Percentiles rank a stretch among this genome's conserved stretches.
Conservation (phyloP, 2,888 invertebrate species). For the Eupithecia vulgata region DNA sequence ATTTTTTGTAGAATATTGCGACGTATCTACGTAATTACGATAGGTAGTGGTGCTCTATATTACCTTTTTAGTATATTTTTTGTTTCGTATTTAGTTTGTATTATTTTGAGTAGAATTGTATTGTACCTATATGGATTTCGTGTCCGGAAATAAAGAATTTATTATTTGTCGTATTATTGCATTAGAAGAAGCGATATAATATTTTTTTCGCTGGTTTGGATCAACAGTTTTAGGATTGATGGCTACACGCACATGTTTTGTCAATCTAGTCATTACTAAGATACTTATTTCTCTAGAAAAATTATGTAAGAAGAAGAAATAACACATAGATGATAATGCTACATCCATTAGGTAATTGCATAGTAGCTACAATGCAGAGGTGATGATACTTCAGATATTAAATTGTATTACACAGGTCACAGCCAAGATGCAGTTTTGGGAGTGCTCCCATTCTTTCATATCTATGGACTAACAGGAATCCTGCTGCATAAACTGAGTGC, state of each 20-base stretch:
- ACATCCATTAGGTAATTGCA: neutral
- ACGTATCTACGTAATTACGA: no score
- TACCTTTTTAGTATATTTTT: no score
- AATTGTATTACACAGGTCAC: constrained; percentile 56
- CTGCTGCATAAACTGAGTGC: constrained; percentile 82
- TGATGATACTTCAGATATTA: neutral
- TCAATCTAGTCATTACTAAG: neutral
- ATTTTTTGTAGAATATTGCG: neutral
- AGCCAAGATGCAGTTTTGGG: constrained; percentile 85
- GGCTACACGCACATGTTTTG: neutral
- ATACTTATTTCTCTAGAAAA: neutral
- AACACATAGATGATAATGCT: neutral
- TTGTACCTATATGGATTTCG: no score
- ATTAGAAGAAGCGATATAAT: neutral
- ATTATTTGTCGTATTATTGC: neutral
- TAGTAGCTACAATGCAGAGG: neutral
- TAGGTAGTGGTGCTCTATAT: no score
- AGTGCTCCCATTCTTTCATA: constrained; percentile 91
- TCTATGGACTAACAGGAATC: constrained; percentile 86
- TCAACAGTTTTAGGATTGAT: neutral
- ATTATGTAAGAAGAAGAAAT: neutral
- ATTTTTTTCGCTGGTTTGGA: neutral
- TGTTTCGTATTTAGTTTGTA: no score
- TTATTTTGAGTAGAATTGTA: no score
- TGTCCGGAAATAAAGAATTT: no score